A percentile compares a stretch with the other conserved stretches of the same genome.
Evolutionary conservation across 2,113 vertebrate genomes (phyloP).

Genomic region (Orientallactaga bullata): DNA sequence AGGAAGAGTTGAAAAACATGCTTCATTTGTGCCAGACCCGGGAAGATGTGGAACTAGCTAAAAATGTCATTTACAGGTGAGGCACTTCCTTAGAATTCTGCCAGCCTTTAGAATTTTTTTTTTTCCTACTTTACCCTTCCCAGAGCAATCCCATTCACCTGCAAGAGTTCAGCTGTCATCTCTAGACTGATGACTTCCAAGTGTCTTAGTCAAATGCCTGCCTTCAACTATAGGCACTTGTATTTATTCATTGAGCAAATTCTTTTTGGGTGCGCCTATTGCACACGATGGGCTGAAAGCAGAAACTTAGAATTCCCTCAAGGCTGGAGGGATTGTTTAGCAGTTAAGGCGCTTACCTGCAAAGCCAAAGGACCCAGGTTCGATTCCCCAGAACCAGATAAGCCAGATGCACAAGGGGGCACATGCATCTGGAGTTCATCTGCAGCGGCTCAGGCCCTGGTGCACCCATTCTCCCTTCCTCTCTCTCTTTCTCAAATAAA

Average conservation of each 20-base stretch:
- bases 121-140: not conserved
- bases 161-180: not conserved
- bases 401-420: too few relatives aligned
- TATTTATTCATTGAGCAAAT: not conserved
- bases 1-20: conserved; percentile 90
- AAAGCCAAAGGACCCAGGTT: too few relatives aligned
- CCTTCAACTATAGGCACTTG: not conserved
- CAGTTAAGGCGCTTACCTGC: too few relatives aligned
- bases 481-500: too few relatives aligned
- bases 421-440: too few relatives aligned
- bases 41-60: conserved; percentile 90
- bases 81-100: not conserved
- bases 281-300: not conserved
- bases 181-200: not conserved
- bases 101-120: not conserved
- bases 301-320: not conserved
- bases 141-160: not conserved
- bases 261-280: not conserved
- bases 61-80: conserved; percentile 92
- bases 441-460: too few relatives aligned
- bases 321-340: too few relatives aligned
- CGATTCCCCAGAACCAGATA: too few relatives aligned
- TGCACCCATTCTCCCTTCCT: too few relatives aligned
- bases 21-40: conserved; percentile 92
- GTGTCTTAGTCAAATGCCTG: not conserved